Evolutionary conservation across 2,888 invertebrate species (phyloP).

Genomic region (Rhagophthalmus giganteus): DNA sequence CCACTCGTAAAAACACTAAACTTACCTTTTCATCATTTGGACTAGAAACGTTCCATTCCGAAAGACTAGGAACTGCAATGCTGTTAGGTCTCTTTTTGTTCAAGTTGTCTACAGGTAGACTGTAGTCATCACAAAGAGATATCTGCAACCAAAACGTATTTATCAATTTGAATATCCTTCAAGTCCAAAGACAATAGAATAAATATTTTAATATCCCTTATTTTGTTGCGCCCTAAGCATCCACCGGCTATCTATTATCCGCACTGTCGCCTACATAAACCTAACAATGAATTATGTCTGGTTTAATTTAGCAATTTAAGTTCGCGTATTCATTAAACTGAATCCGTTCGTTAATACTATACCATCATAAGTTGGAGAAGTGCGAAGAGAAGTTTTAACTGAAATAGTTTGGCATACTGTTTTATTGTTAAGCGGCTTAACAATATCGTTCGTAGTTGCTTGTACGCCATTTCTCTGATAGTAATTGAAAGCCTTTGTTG

Average conservation of each 20-base stretch:
- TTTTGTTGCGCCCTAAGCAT: slow-evolving; percentile 27
- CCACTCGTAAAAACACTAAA: too few species aligned
- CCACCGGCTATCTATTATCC: too few species aligned
- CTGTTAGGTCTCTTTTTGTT: slow-evolving; percentile 69
- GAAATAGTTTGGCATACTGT: too few species aligned
- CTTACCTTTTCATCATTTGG: slow-evolving; percentile 60
- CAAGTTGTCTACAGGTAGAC: slow-evolving; percentile 82
- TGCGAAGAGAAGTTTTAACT: too few species aligned
- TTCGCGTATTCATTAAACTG: slow-evolving; percentile 35
- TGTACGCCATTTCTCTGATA: too few species aligned
- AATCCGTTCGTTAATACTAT: too few species aligned
- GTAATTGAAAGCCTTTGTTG: too few species aligned
- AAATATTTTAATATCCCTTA: too few species aligned
- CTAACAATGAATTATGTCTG: slow-evolving; percentile 42
- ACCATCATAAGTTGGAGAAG: slow-evolving; percentile 17
- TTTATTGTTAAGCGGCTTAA: too few species aligned
- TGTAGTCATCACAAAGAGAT: slow-evolving; percentile 84
- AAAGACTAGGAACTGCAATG: slow-evolving; percentile 62
- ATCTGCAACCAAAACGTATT: slow-evolving; percentile 63
- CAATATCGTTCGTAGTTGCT: too few species aligned
- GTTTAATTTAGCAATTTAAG: slow-evolving; percentile 41
- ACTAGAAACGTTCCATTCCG: slow-evolving; percentile 63
- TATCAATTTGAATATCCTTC: neutral
- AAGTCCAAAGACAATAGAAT: too few species aligned
- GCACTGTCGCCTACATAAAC: slow-evolving; percentile 40